phyloP scores from a whole-genome alignment of 2,888 invertebrate species.

The Ecdyonurus torrentis region DNA sequence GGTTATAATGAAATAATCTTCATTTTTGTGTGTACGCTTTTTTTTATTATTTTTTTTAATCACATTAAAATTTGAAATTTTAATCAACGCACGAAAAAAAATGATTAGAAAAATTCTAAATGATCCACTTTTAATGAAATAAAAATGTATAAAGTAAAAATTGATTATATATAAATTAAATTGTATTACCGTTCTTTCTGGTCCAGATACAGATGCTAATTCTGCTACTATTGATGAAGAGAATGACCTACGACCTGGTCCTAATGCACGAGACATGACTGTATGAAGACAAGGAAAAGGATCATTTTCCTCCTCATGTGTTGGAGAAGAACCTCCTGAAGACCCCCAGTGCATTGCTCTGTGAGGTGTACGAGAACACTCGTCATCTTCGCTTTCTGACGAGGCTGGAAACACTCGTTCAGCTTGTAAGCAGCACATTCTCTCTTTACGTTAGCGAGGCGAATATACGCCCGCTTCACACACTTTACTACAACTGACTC shows the following conservation, averaged over 20 bases:
- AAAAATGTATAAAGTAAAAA: background rate
- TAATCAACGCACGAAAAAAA: background rate
- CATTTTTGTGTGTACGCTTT: background rate
- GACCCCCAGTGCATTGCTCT: background rate
- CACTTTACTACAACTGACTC: background rate
- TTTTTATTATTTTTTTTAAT: background rate
- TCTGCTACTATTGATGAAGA: slow-evolving; percentile 17
- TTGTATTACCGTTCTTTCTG: background rate
- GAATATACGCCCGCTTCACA: background rate
- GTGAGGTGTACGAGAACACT: background rate
- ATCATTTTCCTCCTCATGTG: background rate
- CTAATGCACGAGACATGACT: slow-evolving; percentile 6
- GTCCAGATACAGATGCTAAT: slow-evolving; percentile 7
- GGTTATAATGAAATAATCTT: too few relatives aligned
- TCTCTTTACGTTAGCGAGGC: too few relatives aligned
- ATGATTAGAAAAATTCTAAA: background rate
- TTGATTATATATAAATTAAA: background rate
- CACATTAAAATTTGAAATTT: background rate
- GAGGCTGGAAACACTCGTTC: slow-evolving; percentile 1
- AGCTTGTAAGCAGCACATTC: slow-evolving; percentile 1
- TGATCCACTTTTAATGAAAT: background rate
- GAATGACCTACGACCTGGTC: slow-evolving; percentile 15
- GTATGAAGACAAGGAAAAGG: background rate
- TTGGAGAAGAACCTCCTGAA: background rate
- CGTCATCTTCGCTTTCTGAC: background rate